Conservation (phyloP, 1,140 invertebrate genomes). For the Magallana angulata region DNA sequence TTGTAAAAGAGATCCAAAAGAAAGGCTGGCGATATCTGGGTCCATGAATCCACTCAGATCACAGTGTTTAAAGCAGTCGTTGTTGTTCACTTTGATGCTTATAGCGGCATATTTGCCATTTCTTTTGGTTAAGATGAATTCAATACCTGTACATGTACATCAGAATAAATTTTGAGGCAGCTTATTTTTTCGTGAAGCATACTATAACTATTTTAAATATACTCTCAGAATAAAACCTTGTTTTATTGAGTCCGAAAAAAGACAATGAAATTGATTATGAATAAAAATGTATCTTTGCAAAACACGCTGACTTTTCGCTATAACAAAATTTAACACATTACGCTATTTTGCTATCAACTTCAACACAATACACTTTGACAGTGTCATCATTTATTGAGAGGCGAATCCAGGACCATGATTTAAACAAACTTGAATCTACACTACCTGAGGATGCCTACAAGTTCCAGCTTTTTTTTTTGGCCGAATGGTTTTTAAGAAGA, state of each 20-base stretch:
- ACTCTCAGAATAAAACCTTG: too few species aligned
- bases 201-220: too few species aligned
- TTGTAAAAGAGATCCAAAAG: slow-evolving; percentile 53
- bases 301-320: too few species aligned
- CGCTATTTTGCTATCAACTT: too few species aligned
- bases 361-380: too few species aligned
- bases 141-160: slow-evolving; percentile 54
- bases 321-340: too few species aligned
- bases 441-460: not conserved
- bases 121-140: slow-evolving; percentile 54
- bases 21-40: slow-evolving; percentile 9
- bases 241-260: too few species aligned
- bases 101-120: slow-evolving; percentile 43
- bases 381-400: too few species aligned
- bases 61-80: slow-evolving; percentile 66
- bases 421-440: not conserved
- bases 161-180: too few species aligned
- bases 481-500: not conserved
- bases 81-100: slow-evolving; percentile 63
- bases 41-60: slow-evolving; percentile 62
- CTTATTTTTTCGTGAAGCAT: too few species aligned
- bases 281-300: too few species aligned
- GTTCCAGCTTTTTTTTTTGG: not conserved
- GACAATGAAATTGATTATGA: too few species aligned
- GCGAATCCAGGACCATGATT: not conserved